These are phyloP conservation scores for Venusia cambrica DNA, from an alignment of 2,888 invertebrate species.

Conservation along the genomic window DNA sequence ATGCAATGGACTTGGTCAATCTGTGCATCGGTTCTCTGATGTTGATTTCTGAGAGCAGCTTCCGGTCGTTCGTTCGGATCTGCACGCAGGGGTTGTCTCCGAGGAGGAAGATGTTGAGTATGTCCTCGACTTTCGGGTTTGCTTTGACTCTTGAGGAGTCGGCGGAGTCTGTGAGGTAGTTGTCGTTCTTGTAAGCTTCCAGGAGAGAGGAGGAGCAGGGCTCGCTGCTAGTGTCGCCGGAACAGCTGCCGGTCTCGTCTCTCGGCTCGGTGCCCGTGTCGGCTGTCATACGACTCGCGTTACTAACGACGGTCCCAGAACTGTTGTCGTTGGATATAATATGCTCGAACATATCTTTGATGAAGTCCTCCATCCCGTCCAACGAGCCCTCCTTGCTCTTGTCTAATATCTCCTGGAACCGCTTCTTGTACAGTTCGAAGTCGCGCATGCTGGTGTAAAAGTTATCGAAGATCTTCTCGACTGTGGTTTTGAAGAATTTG, in stretches of 20 bases:
- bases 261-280: slow-evolving; percentile 9
- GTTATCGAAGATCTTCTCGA: slow-evolving; percentile 63
- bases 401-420: slow-evolving; percentile 57
- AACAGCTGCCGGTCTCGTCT: slow-evolving; percentile 18
- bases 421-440: slow-evolving; percentile 58
- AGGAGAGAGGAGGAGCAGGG: slow-evolving; percentile 24
- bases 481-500: slow-evolving; percentile 59
- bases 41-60: slow-evolving; percentile 58
- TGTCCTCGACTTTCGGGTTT: slow-evolving; percentile 40
- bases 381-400: slow-evolving; percentile 52
- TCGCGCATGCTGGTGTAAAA: slow-evolving; percentile 59
- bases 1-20: slow-evolving; percentile 40
- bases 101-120: slow-evolving; percentile 49
- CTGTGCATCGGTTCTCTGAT: slow-evolving; percentile 40
- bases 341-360: slow-evolving; percentile 62
- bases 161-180: slow-evolving; percentile 52
- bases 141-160: slow-evolving; percentile 30
- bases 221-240: slow-evolving; percentile 10
- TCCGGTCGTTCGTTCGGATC: slow-evolving; percentile 53
- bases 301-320: slow-evolving; percentile 41
- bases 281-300: slow-evolving; percentile 22
- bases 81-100: slow-evolving; percentile 44
- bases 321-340: too few relatives aligned
- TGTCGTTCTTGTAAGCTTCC: slow-evolving; percentile 55
- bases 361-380: slow-evolving; percentile 61